These are phyloP conservation scores for Calidris pygmaea DNA, from an alignment of 2,113 vertebrate species.

Conservation along the genomic window DNA sequence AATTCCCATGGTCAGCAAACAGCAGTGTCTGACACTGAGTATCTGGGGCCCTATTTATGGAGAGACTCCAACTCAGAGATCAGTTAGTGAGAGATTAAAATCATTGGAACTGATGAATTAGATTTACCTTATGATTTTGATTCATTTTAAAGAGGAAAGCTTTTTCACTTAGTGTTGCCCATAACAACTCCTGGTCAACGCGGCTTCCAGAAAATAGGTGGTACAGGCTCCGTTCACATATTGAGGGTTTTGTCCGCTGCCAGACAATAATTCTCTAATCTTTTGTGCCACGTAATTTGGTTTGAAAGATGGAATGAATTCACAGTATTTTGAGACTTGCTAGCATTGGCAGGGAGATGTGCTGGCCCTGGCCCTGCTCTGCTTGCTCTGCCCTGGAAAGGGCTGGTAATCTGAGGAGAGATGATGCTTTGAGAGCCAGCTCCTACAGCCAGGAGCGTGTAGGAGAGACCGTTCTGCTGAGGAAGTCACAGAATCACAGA, in stretches of 20 bases:
- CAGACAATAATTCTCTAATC: background rate
- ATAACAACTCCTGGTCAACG: background rate
- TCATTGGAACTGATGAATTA: background rate
- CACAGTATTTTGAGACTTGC: background rate
- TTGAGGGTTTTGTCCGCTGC: background rate
- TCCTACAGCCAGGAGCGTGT: rapidly evolving
- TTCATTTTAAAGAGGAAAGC: background rate
- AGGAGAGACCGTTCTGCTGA: background rate
- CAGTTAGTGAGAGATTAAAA: background rate
- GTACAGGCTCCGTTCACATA: background rate
- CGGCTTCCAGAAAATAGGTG: background rate
- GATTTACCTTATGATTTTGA: background rate
- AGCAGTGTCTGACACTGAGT: background rate
- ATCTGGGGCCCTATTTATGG: background rate
- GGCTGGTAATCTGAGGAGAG: background rate
- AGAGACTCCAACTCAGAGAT: background rate
- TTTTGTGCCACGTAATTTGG: background rate
- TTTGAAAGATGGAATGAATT: background rate
- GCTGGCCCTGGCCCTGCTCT: background rate
- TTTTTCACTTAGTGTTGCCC: background rate
- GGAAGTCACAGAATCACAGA: background rate
- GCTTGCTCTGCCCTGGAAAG: background rate
- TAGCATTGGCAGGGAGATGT: background rate
- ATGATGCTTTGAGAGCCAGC: background rate
- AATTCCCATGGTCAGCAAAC: background rate